Base-by-base conservation (phyloP, 2,888 invertebrate genomes). In the Aquatica leii region DNA sequence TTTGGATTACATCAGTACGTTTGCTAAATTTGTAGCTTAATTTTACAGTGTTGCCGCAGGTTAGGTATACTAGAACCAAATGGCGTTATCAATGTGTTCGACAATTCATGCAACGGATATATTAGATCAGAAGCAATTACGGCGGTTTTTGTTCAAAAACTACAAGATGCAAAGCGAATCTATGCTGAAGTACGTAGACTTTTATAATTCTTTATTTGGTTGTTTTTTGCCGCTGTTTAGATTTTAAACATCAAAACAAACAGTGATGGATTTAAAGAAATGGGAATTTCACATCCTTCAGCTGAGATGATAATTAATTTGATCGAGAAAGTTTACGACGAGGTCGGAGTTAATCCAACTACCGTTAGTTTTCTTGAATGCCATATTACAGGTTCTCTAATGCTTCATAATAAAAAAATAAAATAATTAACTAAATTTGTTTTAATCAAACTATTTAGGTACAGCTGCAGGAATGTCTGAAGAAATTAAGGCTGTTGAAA, bases 361-460 rank as follows among this genome's bases (percentile, higher is more conserved):
- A 80, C 82, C 0, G 84, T 95, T 59, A 86, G 87, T 67, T 95
- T 89, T 76, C 86, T 95, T 2, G 95, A 95, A 77, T 92, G 94
- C 56, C 95, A 94, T 69, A 90, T 90, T 68, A 54, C 54, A 12
- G 54, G 54, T 43, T 5, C 2, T 20, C 9, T 24, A 24, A 24
- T 6, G 6, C 24, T 6, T 24, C 24, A 24, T n/a, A n/a, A n/a
- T n/a, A n/a, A n/a, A n/a, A n/a, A n/a, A n/a, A n/a, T n/a, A n/a
- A n/a, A n/a, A n/a, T n/a, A n/a, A n/a, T n/a, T n/a, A n/a, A n/a
- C n/a, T n/a, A n/a, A n/a, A n/a, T n/a, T n/a, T n/a, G n/a, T n/a
- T n/a, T n/a, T n/a, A n/a, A n/a, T n/a, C n/a, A n/a, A n/a, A n/a
- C n/a, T n/a, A 6, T 41, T 12, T 14, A 41, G 41, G 41, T 14